Conservation (phyloP, 2,113 vertebrate species). For the Gracilinanus agilis region DNA sequence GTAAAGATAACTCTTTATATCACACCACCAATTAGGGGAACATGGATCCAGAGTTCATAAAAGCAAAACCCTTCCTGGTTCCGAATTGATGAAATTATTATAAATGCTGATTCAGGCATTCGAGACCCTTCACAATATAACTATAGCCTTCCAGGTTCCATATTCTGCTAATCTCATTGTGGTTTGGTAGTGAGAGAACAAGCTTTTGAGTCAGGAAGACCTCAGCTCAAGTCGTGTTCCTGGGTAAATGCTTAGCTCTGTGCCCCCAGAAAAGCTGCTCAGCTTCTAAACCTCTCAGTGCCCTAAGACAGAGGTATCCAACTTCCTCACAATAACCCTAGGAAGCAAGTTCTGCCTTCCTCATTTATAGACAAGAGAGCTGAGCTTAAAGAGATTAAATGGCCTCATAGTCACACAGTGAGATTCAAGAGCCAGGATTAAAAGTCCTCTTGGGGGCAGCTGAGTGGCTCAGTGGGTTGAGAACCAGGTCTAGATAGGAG, state of each 20-base stretch:
- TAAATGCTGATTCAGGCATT: neutral
- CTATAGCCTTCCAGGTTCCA: neutral
- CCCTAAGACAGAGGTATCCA: neutral
- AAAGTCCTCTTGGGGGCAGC: neutral
- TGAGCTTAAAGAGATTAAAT: neutral
- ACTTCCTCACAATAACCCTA: neutral
- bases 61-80: neutral
- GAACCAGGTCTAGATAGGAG: no score
- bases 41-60: neutral
- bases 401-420: no score
- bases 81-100: neutral
- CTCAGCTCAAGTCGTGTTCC: neutral
- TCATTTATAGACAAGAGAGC: neutral
- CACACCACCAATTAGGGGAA: neutral
- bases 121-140: neutral
- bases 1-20: neutral
- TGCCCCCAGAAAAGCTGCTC: neutral
- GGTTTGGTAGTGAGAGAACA: neutral
- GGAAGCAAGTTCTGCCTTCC: neutral
- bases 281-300: neutral
- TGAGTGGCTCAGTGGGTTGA: no score
- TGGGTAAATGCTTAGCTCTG: neutral
- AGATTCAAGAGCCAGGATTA: neutral
- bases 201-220: neutral
- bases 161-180: neutral